Evolutionary conservation across 2,113 vertebrate species (phyloP), one percentile per base, ranked within the genome.

Genomic region (Pontoporia blainvillei): DNA sequence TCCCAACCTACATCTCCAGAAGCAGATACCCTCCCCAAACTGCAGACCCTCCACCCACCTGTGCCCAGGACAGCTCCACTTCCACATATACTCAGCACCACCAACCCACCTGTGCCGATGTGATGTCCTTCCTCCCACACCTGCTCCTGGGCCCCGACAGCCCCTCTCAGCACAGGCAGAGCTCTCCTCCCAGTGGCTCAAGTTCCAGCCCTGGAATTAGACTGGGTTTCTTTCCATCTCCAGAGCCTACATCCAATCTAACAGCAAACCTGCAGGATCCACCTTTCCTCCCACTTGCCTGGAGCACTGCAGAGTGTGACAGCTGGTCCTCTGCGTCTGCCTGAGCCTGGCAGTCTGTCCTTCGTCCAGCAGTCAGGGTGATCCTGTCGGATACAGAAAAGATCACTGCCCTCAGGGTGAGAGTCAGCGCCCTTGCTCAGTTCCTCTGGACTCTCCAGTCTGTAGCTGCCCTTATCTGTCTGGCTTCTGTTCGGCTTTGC

Each of bases 371-470:
- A 64, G 67, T 44, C 25, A 25, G 20, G 11, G 18, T 4, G 54
- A 21, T 1, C 39, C 41, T 13, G 49, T n/a, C 11, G 1, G 8
- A 8, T 13, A n/a, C 2, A 1, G 52, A 39, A 31, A 41, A 46
- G 49, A 9, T 36, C 3, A 17, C 49, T 3, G 5, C 1, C 27
- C 27, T 13, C 46, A 39, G 25, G 67, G 49, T 21, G 49, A 3
- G 21, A 86, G 36, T 62, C 83, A 6, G 31, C 1, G 0, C 41
- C 9, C 46, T 13, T 25, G 8, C 3, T 3, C 12, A 8, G 31
- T 0, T 20, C 1, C 11, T 27, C 21, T 3, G 3, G 62, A 6
- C 8, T 0, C 21, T 1, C 12, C 1, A 12, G 20, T 3, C 36
- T n/a, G 83, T 23, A 10, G 82, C 49, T 27, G 13, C 27, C 46